Base-by-base conservation (phyloP, 1,140 invertebrate genomes). In the Hypothenemus hampei region DNA sequence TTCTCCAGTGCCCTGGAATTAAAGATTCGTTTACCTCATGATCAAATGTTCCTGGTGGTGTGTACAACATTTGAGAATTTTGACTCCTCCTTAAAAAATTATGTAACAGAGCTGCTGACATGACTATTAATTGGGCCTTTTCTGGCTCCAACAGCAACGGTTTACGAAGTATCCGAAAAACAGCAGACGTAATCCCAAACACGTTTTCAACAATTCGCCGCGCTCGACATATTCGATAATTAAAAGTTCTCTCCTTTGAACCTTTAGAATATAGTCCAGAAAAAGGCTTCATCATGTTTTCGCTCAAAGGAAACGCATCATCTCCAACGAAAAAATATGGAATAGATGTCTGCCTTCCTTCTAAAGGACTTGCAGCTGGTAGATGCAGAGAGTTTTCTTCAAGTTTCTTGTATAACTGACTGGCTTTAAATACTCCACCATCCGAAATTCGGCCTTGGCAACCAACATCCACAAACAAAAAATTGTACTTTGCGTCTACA, bases 271-370 rank as follows among this genome's bases (percentile, higher is more conserved):
- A 11, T 29, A 58, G 53, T 18, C 66, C 59, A 13, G 70, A 65
- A 61, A 69, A 78, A 23, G 74, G 72, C 40, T 67, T 64, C 71
- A 78, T 73, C 45, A 77, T 49, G 51, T 70, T 68, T 36, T 40
- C 20, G 22, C 54, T 62, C 16, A 76, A 58, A 36, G 69, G 59
- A 63, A 77, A 78, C 20, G 72, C 73, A 48, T 70, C 69, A 65
- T 77, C 74, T 33, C 64, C 74, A 20, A 75, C 61, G 62, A 78
- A 69, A 31, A 43, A 29, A 53, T 44, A 53, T 20, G 50, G 39
- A 15, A 44, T 20, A 19, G 2, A 15, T 18, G 6, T 31, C 8
- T 45, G 6, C 3, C 23, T 23, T 26, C 43, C 43, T 15, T 11
- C 4, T 19, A 57, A 40, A 70, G 63, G 48, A 63, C 66, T 11